Base-by-base conservation (phyloP, 2,113 vertebrate genomes). In the Tachysurus fulvidraco region DNA sequence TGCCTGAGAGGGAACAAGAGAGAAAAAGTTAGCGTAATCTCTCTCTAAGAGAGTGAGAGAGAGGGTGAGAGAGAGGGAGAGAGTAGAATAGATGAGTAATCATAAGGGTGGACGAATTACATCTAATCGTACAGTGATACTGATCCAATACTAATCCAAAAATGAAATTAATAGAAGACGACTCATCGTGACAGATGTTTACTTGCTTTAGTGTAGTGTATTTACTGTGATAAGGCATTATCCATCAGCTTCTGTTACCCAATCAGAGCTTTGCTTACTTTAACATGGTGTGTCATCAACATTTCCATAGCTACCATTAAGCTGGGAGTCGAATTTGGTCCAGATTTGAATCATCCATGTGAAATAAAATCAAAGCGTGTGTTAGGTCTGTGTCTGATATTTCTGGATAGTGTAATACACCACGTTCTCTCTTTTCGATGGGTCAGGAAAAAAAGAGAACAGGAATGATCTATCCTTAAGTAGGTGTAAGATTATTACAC, bases 1-100 rank as follows among this genome's bases (percentile, higher is more conserved):
- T 99, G 98, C 95, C 89, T 90, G 76, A 60, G n/a, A 88, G 50
- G 76, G n/a, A 50, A 73, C 44, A 57, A 74, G 21, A 90, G 25
- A 23, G 54, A 30, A 25, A 50, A 30, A 19, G 74, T 44, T 28
- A 52, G 46, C n/a, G 2, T 36, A 36, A 6, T n/a, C 25, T 12
- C 11, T 64, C 13, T 16, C 28, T 36, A 2, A 36, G 36, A 36
- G 36, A 36, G 36, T 36, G 36, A 36, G 36, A 36, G 36, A 36
- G 36, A 36, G 36, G 2, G 36, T 1, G 36, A 1, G 36, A 1
- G 36, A 36, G 36, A 36, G 36, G 2, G 36, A 36, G 36, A 36
- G 36, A 36, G 36, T 36, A 36, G 36, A 36, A 2, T 36, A 36
- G 36, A 36, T 36, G 36, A 36, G 36, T 36, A 36, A 36, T 36